Evolutionary conservation across 2,113 vertebrate genomes (phyloP).

Genomic region (Pyrgilauda ruficollis): DNA sequence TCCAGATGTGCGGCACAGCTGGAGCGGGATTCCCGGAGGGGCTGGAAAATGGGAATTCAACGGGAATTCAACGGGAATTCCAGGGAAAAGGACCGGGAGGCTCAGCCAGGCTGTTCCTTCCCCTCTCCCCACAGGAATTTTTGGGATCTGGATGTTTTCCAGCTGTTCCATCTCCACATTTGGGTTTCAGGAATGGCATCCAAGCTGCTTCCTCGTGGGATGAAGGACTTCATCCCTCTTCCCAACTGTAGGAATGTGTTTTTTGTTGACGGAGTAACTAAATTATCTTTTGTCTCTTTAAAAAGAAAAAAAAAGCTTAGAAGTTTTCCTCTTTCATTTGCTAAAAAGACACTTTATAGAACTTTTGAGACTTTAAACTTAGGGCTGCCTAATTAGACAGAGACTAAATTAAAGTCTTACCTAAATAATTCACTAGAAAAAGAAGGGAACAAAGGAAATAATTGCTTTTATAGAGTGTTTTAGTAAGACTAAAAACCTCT

Average conservation of each 20-base stretch:
- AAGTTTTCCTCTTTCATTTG: too few relatives aligned
- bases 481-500: background rate
- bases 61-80: background rate
- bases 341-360: background rate
- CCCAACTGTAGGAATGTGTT: background rate
- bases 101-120: background rate
- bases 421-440: background rate
- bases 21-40: background rate
- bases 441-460: background rate
- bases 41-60: background rate
- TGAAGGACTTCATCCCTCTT: background rate
- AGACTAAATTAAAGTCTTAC: background rate
- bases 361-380: background rate
- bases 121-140: background rate
- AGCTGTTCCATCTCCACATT: background rate
- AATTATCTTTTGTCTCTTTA: too few relatives aligned
- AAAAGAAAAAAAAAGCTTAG: too few relatives aligned
- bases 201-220: background rate
- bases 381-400: background rate
- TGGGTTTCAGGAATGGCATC: background rate
- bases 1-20: conserved; percentile 18
- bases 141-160: background rate
- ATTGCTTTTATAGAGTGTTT: background rate
- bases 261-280: too few relatives aligned
- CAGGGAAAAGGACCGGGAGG: background rate